A percentile compares a stretch with the other conserved stretches of the same genome.
Evolutionary conservation across 2,888 invertebrate species (phyloP).

Genomic region (Dasysyrphus tricinctus): DNA sequence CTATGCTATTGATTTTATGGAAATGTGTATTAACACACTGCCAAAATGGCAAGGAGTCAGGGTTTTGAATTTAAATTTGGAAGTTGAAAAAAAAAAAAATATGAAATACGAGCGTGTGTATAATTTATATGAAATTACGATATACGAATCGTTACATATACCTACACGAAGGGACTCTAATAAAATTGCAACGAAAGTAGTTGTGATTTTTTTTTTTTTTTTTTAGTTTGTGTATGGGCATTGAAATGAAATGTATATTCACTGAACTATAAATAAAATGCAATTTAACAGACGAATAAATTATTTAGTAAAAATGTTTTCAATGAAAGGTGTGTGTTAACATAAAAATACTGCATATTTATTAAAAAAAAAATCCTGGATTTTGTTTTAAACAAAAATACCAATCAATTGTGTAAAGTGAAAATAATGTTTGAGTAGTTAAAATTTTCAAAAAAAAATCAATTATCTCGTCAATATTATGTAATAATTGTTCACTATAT

Average conservation of each 20-base stretch:
- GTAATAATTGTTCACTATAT: too few relatives aligned
- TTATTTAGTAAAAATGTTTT: background rate
- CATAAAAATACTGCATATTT: background rate
- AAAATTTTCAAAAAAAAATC: too few relatives aligned
- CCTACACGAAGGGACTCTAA: background rate
- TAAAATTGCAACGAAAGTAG: background rate
- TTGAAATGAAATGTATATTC: background rate
- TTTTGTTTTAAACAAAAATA: background rate
- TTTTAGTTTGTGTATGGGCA: background rate
- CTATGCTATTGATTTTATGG: constrained; percentile 9
- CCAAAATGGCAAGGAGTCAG: constrained; percentile 2
- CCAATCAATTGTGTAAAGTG: background rate
- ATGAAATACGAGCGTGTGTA: background rate
- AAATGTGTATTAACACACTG: constrained; percentile 5
- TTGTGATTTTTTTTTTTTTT: background rate
- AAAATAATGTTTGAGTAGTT: background rate
- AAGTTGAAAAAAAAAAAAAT: background rate
- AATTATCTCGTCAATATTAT: too few relatives aligned
- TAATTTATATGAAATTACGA: constrained; percentile 18
- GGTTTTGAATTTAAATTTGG: background rate
- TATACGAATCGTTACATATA: background rate
- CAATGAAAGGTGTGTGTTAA: background rate
- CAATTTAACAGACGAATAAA: constrained; percentile 19
- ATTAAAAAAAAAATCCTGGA: background rate
- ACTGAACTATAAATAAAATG: constrained; percentile 2